Evolutionary conservation across 1,140 invertebrate genomes (phyloP).

Genomic region (Anagrus nilaparvatae): DNA sequence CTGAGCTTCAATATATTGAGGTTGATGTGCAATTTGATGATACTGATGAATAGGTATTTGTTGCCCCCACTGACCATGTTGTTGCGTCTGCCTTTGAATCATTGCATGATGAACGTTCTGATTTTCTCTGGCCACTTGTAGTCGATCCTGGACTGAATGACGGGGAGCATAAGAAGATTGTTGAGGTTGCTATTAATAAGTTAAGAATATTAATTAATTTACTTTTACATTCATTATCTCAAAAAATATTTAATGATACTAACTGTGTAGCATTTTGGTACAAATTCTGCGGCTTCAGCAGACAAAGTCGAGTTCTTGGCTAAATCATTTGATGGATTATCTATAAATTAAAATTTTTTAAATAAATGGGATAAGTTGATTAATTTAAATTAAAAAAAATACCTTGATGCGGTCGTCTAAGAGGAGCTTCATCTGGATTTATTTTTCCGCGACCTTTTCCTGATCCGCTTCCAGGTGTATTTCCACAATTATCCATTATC

Average conservation of each 20-base stretch:
- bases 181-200: conserved; percentile 1
- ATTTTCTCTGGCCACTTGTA: conserved; percentile 20
- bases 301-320: conserved; percentile 27
- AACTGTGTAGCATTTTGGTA: conserved; percentile 23
- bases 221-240: conserved; percentile 9
- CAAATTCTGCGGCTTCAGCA: conserved; percentile 27
- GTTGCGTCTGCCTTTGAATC: conserved; percentile 8
- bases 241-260: conserved; percentile 13
- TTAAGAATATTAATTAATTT: conserved; percentile 5
- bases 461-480: no score
- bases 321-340: no score
- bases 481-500: no score
- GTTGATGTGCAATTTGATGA: conserved; percentile 6
- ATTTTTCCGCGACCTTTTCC: background rate
- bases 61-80: conserved; percentile 13
- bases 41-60: conserved; percentile 10
- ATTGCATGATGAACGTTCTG: conserved; percentile 11
- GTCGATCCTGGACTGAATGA: conserved; percentile 23
- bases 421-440: background rate
- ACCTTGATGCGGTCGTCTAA: background rate
- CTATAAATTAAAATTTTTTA: no score
- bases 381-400: no score
- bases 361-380: no score
- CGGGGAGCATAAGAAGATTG: background rate
- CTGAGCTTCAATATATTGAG: conserved; percentile 19